phyloP scores from a whole-genome alignment of 2,797 vertebrate species.

The Paguma larvata region DNA sequence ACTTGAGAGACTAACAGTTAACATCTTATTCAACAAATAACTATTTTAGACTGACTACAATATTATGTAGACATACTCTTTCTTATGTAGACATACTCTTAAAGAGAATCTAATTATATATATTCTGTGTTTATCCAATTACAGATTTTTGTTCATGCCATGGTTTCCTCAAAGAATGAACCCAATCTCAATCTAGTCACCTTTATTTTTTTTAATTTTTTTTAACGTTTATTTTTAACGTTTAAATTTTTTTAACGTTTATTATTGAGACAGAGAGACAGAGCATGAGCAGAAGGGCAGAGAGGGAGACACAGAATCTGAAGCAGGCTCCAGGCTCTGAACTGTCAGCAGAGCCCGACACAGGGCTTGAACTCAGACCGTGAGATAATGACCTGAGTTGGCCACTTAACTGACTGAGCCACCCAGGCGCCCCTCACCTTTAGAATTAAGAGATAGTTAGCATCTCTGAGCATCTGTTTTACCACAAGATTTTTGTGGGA shows the following conservation, averaged over 20 bases:
- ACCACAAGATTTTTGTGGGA: not conserved
- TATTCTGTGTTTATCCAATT: not conserved
- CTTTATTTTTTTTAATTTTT: not conserved
- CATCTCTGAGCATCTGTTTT: not conserved
- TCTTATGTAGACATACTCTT: not conserved
- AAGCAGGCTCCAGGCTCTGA: no score
- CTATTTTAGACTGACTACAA: not conserved
- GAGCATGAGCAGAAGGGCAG: no score
- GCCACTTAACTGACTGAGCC: no score
- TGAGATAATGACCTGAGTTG: no score
- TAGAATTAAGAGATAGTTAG: not conserved
- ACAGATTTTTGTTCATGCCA: not conserved
- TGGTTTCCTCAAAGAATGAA: not conserved
- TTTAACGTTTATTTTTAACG: no score
- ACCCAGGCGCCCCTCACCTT: not conserved
- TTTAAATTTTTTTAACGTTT: no score
- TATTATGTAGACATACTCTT: not conserved
- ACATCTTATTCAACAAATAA: constrained; percentile 21
- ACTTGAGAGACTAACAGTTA: not conserved
- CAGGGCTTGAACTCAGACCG: no score
- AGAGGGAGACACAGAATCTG: no score
- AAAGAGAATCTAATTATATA: not conserved
- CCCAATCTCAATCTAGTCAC: not conserved
- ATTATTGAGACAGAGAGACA: no score
- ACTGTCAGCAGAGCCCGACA: no score